phyloP scores from a whole-genome alignment of 2,113 vertebrate species.

The Amblyornis subalaris region DNA sequence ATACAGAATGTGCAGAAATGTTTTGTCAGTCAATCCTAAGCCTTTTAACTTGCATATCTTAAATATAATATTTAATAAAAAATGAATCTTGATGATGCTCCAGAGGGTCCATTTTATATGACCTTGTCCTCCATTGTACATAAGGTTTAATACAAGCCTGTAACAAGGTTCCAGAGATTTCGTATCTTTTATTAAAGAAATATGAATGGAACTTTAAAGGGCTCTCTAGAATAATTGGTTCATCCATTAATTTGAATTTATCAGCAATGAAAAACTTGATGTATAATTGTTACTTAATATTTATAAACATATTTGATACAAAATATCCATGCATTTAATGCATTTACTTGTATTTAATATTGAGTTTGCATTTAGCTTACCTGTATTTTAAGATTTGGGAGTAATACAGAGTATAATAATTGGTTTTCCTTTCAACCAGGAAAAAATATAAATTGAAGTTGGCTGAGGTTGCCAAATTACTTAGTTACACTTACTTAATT shows the following conservation, averaged over 20 bases:
- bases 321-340: not conserved
- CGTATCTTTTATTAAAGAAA: not conserved
- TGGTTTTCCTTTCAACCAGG: not conserved
- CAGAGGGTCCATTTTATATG: not conserved
- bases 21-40: not conserved
- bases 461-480: not conserved
- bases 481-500: slow-evolving; percentile 33
- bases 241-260: not conserved
- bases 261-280: not conserved
- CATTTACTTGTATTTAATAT: not conserved
- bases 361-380: not conserved
- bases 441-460: not conserved
- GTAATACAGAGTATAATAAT: not conserved
- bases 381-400: not conserved
- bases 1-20: not conserved
- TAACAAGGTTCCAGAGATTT: not conserved
- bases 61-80: not conserved
- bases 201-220: not conserved
- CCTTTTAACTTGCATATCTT: not conserved
- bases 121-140: not conserved
- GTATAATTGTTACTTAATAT: not conserved
- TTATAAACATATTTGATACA: not conserved
- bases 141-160: not conserved
- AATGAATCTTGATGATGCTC: not conserved
- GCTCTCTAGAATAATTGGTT: not conserved